Percentiles rank a stretch among this genome's conserved stretches.
Evolutionary conservation across 2,797 vertebrate species (phyloP).

Genomic region (Florisuga fusca): DNA sequence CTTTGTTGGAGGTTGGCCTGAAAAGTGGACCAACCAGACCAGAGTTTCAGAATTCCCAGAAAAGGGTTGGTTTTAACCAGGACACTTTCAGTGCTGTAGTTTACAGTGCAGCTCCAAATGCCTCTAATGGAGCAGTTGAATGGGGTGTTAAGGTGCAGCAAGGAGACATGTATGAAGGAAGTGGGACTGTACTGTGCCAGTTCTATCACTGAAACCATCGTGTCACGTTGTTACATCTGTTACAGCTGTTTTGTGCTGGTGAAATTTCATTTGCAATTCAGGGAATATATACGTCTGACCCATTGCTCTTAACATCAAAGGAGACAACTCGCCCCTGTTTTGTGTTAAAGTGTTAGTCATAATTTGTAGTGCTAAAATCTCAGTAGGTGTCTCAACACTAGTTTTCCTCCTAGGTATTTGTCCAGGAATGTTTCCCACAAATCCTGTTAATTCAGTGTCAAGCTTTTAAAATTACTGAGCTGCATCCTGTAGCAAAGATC

Average conservation of each 20-base stretch:
- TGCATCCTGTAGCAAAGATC: background rate
- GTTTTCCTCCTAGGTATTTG: background rate
- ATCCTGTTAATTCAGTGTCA: background rate
- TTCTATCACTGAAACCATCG: background rate
- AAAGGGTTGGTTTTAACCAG: background rate
- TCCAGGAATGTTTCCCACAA: background rate
- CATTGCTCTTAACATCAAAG: background rate
- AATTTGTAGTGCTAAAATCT: background rate
- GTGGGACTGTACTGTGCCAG: no score
- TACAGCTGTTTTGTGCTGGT: background rate
- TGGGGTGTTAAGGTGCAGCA: background rate
- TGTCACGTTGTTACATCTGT: background rate
- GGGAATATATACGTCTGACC: background rate
- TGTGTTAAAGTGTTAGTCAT: background rate
- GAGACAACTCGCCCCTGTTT: background rate
- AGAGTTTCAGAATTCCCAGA: background rate
- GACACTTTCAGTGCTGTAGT: background rate
- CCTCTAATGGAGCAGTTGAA: background rate
- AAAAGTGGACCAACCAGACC: background rate
- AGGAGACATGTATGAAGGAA: background rate
- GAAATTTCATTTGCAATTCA: background rate
- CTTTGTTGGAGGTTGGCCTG: background rate
- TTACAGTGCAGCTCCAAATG: background rate
- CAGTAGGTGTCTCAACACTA: background rate
- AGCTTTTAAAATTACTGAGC: background rate